Evolutionary conservation across 2,113 vertebrate genomes (phyloP), one percentile per base, ranked within the genome.

Genomic region (Etheostoma spectabile): DNA sequence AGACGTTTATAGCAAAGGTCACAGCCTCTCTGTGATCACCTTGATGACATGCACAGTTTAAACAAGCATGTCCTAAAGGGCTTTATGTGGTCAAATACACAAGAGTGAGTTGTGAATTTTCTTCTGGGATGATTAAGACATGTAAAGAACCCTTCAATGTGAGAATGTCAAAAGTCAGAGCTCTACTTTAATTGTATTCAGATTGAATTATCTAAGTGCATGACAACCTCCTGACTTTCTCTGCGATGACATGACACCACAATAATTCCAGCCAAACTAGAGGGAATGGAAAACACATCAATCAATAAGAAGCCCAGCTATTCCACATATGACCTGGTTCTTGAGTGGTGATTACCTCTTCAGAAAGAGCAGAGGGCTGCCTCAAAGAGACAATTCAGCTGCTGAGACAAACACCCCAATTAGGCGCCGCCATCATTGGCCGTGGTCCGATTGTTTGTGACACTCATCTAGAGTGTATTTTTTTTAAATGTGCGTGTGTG

Each of bases 231-330:
- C 14, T 46, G 64, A 51, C 59, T 78, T 33, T 52, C 38, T 18
- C 73, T 27, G 45, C 5, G 0, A 52, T 45, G 69, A 49, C 51
- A 24, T 35, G 74, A 79, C 74, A 75, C 72, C 73, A 16, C 75
- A 63, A 18, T 87, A 77, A 87, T 82, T 82, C 82, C 55, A 56
- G 24, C 82, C 63, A 74, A 75, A 80, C 68, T 6, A 1, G 46
- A 77, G 57, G 27, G 84, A 84, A 89, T 84, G 69, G 77, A 71
- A 86, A 84, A 86, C 65, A 60, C 68, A 48, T 84, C 82, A 60
- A 53, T 87, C 86, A 84, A 75, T 83, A 65, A 52, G 56, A 79
- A 53, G 45, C 45, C 12, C 2, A 0, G 51, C 67, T 24, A 6
- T n/a, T 81, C n/a, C 77, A 21, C 56, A 8, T 49, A 24, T 64